Conservation (phyloP, 2,888 invertebrate species). For the Scaptomyza caliginosa region DNA sequence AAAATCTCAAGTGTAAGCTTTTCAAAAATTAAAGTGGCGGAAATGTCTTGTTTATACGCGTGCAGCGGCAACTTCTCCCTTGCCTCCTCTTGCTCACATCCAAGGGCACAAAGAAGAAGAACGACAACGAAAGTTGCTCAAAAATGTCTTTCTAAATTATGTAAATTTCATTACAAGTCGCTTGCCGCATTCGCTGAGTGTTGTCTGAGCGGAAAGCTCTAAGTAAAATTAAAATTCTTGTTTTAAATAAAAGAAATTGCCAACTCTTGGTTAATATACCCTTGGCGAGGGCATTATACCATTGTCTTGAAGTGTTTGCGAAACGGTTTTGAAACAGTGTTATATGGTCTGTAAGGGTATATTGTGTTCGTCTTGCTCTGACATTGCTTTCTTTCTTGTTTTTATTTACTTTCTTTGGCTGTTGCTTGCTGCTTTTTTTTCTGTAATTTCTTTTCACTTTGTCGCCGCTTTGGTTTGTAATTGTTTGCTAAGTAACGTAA, state of each 20-base stretch:
- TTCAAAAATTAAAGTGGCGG: conserved; percentile 78
- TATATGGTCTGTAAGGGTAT: not conserved
- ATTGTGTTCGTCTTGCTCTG: not conserved
- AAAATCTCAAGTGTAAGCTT: conserved; percentile 79
- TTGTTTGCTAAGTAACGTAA: conserved; percentile 72
- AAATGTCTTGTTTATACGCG: conserved; percentile 74
- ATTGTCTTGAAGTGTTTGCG: not conserved
- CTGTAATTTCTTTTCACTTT: conserved; percentile 47
- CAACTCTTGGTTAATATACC: conserved; percentile 13
- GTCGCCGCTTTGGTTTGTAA: conserved; percentile 57
- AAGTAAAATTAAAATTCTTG: conserved; percentile 75
- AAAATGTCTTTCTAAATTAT: conserved; percentile 77
- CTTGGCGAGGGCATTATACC: not conserved
- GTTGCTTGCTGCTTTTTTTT: conserved; percentile 12
- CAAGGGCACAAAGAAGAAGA: not conserved
- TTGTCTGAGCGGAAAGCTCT: conserved; percentile 54
- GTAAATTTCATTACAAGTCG: conserved; percentile 76
- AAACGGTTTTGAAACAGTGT: not conserved
- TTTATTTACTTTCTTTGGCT: not conserved
- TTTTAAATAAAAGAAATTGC: conserved; percentile 54
- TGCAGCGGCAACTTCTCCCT: conserved; percentile 39
- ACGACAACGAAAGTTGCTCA: conserved; percentile 54
- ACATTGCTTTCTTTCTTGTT: not conserved
- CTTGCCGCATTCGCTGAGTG: conserved; percentile 23
- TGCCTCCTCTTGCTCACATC: not conserved